Evolutionary conservation across 1,140 invertebrate species (phyloP).

Genomic region (Brachionus angularis): DNA sequence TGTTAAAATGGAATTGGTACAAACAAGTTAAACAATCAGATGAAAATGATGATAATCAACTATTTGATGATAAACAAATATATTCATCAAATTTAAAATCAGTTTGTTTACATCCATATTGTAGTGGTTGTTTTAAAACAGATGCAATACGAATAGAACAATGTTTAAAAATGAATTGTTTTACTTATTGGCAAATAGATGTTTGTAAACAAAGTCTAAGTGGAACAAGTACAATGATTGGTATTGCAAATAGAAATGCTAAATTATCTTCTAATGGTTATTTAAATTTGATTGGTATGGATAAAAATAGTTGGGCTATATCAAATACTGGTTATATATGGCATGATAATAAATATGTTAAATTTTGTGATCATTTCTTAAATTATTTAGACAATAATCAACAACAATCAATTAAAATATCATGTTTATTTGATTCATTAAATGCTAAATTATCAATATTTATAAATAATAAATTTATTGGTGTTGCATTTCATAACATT

Average conservation of each 20-base stretch:
- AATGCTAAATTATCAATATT: background rate
- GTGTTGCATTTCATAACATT: conserved; percentile 22
- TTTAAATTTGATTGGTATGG: conserved; percentile 68
- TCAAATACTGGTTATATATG: conserved; percentile 71
- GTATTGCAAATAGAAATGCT: background rate
- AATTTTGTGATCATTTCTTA: conserved; percentile 17
- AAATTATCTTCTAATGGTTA: conserved; percentile 55
- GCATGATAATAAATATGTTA: conserved; percentile 59
- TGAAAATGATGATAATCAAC: too few species aligned
- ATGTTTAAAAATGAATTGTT: background rate
- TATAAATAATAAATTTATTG: conserved; percentile 9
- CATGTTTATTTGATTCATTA: conserved; percentile 7
- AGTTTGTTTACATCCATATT: conserved; percentile 27
- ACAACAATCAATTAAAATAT: background rate
- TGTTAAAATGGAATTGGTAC: too few species aligned
- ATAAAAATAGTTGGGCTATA: conserved; percentile 68
- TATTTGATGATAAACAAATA: conserved; percentile 38
- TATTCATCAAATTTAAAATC: background rate
- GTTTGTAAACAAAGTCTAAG: background rate
- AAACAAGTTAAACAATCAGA: too few species aligned
- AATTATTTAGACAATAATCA: background rate
- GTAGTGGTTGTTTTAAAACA: conserved; percentile 33
- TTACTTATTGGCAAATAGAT: conserved; percentile 18
- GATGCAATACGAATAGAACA: background rate
- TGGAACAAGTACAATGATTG: conserved; percentile 36